Base-by-base conservation (phyloP, 2,797 vertebrate genomes). In the Synanceia verrucosa region DNA sequence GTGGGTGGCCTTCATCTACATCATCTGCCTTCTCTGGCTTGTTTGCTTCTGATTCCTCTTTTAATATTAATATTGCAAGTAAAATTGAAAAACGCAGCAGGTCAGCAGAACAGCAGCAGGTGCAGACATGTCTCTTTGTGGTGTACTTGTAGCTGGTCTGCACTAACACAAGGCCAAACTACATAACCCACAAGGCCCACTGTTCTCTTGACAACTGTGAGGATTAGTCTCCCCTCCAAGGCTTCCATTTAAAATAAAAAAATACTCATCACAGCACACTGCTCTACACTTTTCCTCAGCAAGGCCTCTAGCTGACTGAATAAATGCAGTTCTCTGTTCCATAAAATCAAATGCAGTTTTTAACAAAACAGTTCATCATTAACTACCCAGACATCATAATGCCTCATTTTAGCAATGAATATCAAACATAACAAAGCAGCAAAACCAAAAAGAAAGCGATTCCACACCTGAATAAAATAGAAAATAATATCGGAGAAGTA, bases 81-180 rank as follows among this genome's bases (percentile, higher is more conserved):
- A 16, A 31, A 19, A 34, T 41, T 16, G 31, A 2, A 64, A 58
- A 70, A 59, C 3, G 1, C 33, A 37, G 44, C 7, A 58, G 56
- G 74, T 34, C 47, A 36, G 4, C 58, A 46, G 43, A 36, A 5
- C 58, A 46, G 43, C 26, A 73, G 36, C 29, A 37, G 50, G 34
- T 28, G 24, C 31, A 19, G 21, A 52, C 44, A 28, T 58, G 33
- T 34, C 9, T 60, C 10, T 43, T 3, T 34, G 18, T 33, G 28
- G 4, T 29, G 31, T 5, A 50, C 18, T 23, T 64, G 10, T 2
- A 12, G 16, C 46, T 50, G 14, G 9, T 28, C 21, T 46, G 26
- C 24, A 46, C 19, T 52, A 23, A 34, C 14, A n/a, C 14, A 48
- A 2, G 18, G 9, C 7, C 34, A 18, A 26, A 13, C 9, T 33